Evolutionary conservation across 2,888 invertebrate species (phyloP).

Genomic region (Drosophila greeni): DNA sequence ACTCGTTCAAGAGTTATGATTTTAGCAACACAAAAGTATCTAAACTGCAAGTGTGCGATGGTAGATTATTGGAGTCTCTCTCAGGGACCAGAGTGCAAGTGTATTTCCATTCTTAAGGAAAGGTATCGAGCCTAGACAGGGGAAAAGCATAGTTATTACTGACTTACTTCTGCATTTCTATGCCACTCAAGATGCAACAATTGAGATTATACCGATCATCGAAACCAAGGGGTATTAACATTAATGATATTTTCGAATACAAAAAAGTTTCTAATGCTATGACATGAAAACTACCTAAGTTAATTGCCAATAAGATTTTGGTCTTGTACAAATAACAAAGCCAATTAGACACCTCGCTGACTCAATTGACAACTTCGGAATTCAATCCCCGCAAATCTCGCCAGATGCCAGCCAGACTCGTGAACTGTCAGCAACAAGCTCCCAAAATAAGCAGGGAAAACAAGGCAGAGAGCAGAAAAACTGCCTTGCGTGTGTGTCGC

Average conservation of each 20-base stretch:
- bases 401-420: conserved; percentile 61
- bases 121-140: neutral
- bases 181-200: too few relatives aligned
- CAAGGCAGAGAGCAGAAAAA: conserved; percentile 10
- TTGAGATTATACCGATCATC: too few relatives aligned
- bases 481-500: conserved; percentile 68
- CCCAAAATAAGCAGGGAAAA: conserved; percentile 10
- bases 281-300: neutral
- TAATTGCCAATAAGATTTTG: conserved; percentile 2
- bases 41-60: too few relatives aligned
- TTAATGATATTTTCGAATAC: neutral
- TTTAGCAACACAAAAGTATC: too few relatives aligned
- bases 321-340: conserved; percentile 35
- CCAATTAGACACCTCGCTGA: conserved; percentile 56
- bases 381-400: conserved; percentile 48
- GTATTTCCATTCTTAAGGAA: neutral
- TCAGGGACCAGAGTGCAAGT: too few relatives aligned
- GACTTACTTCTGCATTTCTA: too few relatives aligned
- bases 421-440: conserved; percentile 65
- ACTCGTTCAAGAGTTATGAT: too few relatives aligned
- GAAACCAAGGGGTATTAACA: neutral
- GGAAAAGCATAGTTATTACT: too few relatives aligned
- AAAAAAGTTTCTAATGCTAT: neutral
- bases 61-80: conserved; percentile 21
- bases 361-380: conserved; percentile 30